Evolutionary conservation across 2,888 invertebrate genomes (phyloP).

Genomic region (Rhagonycha fulva): DNA sequence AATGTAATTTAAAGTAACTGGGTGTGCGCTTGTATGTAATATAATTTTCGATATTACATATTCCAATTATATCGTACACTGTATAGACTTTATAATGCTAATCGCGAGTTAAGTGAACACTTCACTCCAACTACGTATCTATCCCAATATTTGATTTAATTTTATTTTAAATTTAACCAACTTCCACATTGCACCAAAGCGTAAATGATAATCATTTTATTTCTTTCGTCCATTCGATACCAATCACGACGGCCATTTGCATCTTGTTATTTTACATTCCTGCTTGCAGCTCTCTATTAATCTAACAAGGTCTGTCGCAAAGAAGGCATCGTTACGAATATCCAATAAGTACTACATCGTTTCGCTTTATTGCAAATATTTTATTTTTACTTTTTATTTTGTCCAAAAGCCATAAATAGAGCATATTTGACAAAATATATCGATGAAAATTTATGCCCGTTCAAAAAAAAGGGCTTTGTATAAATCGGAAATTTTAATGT

Average conservation of each 20-base stretch:
- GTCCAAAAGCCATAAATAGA: background rate
- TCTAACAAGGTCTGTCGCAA: constrained; percentile 31
- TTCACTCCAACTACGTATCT: background rate
- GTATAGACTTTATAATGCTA: background rate
- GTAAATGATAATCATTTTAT: constrained; percentile 18
- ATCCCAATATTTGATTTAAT: background rate
- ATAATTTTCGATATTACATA: background rate
- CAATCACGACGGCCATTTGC: constrained; percentile 33
- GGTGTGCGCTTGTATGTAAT: background rate
- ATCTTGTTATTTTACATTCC: constrained; percentile 32
- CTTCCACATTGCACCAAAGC: background rate
- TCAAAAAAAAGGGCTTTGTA: background rate
- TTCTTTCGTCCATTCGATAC: constrained; percentile 19
- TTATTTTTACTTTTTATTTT: background rate
- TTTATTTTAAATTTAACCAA: background rate
- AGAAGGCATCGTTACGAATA: constrained; percentile 24
- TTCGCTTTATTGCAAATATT: constrained; percentile 2
- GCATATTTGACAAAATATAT: background rate
- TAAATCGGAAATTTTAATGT: background rate
- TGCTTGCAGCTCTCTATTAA: constrained; percentile 38
- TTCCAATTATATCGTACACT: background rate
- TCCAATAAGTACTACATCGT: background rate
- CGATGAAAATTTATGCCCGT: background rate
- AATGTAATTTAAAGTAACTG: background rate
- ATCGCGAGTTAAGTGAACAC: background rate